phyloP scores from a whole-genome alignment of 2,797 vertebrate species.

The Cheirogaleus major region DNA sequence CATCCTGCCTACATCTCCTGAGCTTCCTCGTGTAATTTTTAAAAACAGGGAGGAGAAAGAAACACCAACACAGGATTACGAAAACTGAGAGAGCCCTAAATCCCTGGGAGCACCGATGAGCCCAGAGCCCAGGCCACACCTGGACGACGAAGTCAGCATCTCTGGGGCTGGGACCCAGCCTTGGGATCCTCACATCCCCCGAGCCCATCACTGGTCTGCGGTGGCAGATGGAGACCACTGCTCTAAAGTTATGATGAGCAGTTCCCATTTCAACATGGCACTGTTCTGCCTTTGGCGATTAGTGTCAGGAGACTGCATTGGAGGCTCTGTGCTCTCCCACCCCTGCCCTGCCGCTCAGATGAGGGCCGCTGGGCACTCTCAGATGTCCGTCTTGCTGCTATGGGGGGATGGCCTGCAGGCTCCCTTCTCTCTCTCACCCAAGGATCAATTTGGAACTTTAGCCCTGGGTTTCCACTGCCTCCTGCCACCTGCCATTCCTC shows the following conservation, averaged over 20 bases:
- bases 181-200: background rate
- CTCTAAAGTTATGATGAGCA: background rate
- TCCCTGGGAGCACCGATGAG: background rate
- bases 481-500: background rate
- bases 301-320: rapidly evolving
- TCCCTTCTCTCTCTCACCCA: no score
- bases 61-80: background rate
- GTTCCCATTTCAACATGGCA: rapidly evolving
- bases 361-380: background rate
- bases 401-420: rapidly evolving
- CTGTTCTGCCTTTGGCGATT: background rate
- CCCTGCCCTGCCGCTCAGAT: rapidly evolving
- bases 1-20: background rate
- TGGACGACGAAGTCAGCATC: rapidly evolving
- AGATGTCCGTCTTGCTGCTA: background rate
- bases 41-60: background rate
- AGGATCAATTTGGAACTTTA: background rate
- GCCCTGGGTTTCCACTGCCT: background rate
- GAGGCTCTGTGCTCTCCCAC: background rate
- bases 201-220: background rate
- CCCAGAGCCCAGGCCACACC: background rate
- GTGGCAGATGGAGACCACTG: background rate
- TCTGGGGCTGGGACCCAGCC: background rate
- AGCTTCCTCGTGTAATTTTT: background rate
- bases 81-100: background rate